These are phyloP conservation scores for Coreius guichenoti DNA, from an alignment of 2,797 vertebrate genomes.

Conservation along the genomic window DNA sequence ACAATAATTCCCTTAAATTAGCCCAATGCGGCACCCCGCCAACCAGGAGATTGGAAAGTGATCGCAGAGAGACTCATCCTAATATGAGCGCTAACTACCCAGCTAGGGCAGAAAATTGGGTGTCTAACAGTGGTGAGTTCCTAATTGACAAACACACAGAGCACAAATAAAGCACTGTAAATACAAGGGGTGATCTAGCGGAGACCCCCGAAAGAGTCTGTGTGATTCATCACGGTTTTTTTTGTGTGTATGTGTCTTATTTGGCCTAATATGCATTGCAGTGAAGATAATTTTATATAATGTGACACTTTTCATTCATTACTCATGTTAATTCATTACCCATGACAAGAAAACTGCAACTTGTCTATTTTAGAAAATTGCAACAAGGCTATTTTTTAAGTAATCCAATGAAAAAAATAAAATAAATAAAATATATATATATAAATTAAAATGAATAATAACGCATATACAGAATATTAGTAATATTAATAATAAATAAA, in stretches of 20 bases:
- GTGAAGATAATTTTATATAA: conserved; percentile 58
- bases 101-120: conserved; percentile 74
- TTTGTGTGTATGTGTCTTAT: conserved; percentile 48
- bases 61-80: conserved; percentile 71
- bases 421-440: conserved; percentile 4
- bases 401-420: conserved; percentile 46
- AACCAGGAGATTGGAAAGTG: conserved; percentile 76
- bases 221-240: conserved; percentile 40
- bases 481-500: background rate
- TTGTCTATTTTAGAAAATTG: conserved; percentile 40
- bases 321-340: conserved; percentile 48
- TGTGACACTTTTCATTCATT: conserved; percentile 56
- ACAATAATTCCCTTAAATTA: conserved; percentile 81
- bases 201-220: conserved; percentile 43
- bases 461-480: background rate
- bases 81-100: conserved; percentile 77
- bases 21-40: conserved; percentile 73
- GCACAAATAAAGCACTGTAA: conserved; percentile 76
- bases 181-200: conserved; percentile 65
- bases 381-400: conserved; percentile 43
- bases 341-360: conserved; percentile 46
- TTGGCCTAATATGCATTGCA: conserved; percentile 58
- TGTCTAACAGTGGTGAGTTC: conserved; percentile 78
- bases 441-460: background rate
- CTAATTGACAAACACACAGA: conserved; percentile 73